Evolutionary conservation across 2,113 vertebrate genomes (phyloP), one percentile per base, ranked within the genome.

Genomic region (Garra rufa): DNA sequence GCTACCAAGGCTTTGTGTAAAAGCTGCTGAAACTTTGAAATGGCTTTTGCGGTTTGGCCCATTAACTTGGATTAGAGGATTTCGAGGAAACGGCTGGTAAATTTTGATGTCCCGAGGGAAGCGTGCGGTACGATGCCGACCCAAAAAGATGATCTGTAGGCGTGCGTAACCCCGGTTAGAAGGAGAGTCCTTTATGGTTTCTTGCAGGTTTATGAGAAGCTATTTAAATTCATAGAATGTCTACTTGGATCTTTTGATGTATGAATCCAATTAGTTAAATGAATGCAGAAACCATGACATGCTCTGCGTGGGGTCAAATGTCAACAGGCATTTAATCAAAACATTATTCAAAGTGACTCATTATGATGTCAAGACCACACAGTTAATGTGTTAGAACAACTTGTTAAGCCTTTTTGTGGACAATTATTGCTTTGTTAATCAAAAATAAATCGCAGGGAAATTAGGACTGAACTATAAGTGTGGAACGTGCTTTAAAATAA

Each of bases 1-100:
- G 57, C 24, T 48, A 48, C 59, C 5, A 28, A 13, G 59, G 43
- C 59, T 81, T 81, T 65, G 61, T 50, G 78, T 46, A 17, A 21
- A 88, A 50, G 21, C 67, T 80, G 48, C 76, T 61, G 65, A 77
- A 50, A 79, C 52, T 81, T 50, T 81, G 26, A 67, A 78, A 81
- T 74, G 69, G 85, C 73, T 34, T 81, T 75, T 44, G 57, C 81
- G 75, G 52, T 69, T 86, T 70, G 85, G 85, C 67, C 85, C 85
- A 92, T 90, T 89, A 88, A 91, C 91, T 81, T 81, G 76, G 55
- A 85, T 88, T 90, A 65, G 67, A 84, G 86, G 63, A 85, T 85
- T 83, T 73, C 80, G 59, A 52, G 55, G 75, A 80, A 71, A 30
- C 28, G 48, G 59, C 63, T 81, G 59, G 75, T 76, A 76, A 88